Evolutionary conservation across 1,140 invertebrate genomes (phyloP).

Genomic region (Adoxophyes honmai): DNA sequence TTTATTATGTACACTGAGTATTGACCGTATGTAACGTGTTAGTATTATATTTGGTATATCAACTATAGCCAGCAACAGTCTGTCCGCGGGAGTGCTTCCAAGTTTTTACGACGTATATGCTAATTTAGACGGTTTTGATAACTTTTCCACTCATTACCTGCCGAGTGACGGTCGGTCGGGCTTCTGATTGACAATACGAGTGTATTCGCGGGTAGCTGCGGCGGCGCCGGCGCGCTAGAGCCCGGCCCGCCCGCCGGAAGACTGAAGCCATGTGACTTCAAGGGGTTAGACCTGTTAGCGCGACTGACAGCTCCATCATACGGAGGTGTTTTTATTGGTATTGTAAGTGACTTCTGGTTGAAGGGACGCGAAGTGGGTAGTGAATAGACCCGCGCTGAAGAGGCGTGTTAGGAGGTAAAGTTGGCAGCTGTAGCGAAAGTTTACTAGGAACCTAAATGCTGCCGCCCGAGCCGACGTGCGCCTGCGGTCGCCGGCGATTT

Average conservation of each 20-base stretch:
- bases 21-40: slow-evolving; percentile 5
- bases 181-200: slow-evolving; percentile 63
- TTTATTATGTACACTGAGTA: background rate
- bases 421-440: no score
- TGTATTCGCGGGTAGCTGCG: slow-evolving; percentile 24
- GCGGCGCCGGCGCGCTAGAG: slow-evolving; percentile 28
- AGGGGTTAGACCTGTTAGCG: no score
- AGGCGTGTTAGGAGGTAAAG: no score
- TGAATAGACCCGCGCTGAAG: no score
- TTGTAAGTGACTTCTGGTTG: background rate
- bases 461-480: no score
- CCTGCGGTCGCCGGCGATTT: background rate
- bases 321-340: slow-evolving; percentile 2
- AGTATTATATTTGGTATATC: slow-evolving; percentile 17
- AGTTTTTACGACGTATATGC: slow-evolving; percentile 66
- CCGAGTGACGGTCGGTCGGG: slow-evolving; percentile 31
- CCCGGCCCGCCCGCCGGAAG: background rate
- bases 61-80: slow-evolving; percentile 60
- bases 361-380: no score
- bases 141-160: slow-evolving; percentile 36
- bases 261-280: no score
- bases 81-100: slow-evolving; percentile 75
- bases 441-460: no score
- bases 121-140: slow-evolving; percentile 63
- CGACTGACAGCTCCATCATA: background rate